Evolutionary conservation across 2,888 invertebrate genomes (phyloP).

Genomic region (Temnothorax rugatulus): DNA sequence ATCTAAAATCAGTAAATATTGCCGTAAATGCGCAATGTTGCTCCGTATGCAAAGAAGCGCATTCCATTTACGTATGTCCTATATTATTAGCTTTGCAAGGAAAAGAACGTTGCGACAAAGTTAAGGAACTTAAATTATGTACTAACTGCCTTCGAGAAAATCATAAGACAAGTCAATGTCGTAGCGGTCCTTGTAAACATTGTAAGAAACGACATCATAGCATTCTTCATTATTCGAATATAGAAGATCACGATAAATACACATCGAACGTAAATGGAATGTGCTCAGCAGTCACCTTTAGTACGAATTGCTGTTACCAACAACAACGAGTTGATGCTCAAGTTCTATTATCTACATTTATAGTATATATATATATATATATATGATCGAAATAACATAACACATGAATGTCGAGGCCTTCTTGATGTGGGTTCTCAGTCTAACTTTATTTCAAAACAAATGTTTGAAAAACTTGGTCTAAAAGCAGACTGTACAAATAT

Average conservation of each 20-base stretch:
- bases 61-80: neutral
- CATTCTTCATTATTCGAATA: neutral
- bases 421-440: neutral
- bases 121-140: neutral
- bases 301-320: neutral
- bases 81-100: neutral
- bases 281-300: neutral
- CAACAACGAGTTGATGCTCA: neutral
- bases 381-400: neutral
- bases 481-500: too few relatives aligned
- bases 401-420: neutral
- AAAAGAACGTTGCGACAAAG: neutral
- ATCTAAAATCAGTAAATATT: neutral
- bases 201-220: neutral
- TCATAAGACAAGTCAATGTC: neutral
- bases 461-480: neutral
- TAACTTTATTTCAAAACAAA: neutral
- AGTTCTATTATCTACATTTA: neutral
- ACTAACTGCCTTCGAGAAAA: neutral
- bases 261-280: neutral
- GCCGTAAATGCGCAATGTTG: neutral
- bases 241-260: neutral
- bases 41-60: neutral
- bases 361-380: neutral
- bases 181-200: neutral